A percentile compares a stretch with the other conserved stretches of the same genome.
phyloP scores from a whole-genome alignment of 1,140 invertebrate species.

The Zeugodacus cucurbitae region DNA sequence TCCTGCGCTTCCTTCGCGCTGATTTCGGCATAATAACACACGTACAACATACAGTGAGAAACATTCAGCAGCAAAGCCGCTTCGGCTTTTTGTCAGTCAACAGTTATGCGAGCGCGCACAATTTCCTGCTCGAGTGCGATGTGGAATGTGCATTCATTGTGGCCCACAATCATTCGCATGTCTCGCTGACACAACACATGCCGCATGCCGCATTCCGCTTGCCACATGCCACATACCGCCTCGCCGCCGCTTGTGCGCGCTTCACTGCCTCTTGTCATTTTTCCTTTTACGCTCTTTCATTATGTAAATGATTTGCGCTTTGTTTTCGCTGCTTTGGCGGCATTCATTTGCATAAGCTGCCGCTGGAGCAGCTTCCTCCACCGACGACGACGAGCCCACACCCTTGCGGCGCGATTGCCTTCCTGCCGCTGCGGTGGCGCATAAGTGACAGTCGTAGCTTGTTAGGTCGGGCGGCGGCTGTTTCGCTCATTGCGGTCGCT shows the following conservation, averaged over 20 bases:
- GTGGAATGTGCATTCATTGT: slow-evolving; percentile 21
- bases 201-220: neutral
- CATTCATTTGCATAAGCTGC: slow-evolving; percentile 32
- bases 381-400: too few species aligned
- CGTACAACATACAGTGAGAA: neutral
- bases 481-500: neutral
- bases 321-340: slow-evolving; percentile 16
- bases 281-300: slow-evolving; percentile 33
- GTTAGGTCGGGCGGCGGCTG: neutral
- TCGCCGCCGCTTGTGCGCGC: neutral
- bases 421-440: neutral
- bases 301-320: slow-evolving; percentile 32
- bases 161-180: neutral
- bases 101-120: slow-evolving; percentile 24
- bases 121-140: slow-evolving; percentile 27
- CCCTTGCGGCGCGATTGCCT: neutral
- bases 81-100: slow-evolving; percentile 10
- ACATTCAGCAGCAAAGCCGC: neutral
- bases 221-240: neutral
- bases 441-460: neutral
- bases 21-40: neutral
- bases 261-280: neutral
- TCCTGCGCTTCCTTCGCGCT: slow-evolving; percentile 7
- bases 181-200: neutral
- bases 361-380: neutral